Percentiles rank a stretch among this genome's conserved stretches.
These are phyloP conservation scores for Onchidella celtica DNA, from an alignment of 2,888 invertebrate species.

Conservation along the genomic window DNA sequence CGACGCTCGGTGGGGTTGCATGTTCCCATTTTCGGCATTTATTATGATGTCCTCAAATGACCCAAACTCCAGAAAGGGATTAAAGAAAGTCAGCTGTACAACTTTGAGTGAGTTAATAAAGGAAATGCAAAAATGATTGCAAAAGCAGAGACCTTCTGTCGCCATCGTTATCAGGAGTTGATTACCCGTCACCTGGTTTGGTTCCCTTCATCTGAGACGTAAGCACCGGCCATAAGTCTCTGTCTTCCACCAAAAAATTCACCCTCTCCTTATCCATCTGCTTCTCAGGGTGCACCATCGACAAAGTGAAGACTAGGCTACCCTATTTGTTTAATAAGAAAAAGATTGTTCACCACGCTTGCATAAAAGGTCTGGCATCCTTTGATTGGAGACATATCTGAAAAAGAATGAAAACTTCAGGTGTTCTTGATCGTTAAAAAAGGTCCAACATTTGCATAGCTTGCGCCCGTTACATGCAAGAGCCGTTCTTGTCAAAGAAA, in stretches of 20 bases:
- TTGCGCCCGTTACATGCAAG: slow-evolving; percentile 38
- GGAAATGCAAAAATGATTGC: slow-evolving; percentile 18
- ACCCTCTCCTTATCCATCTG: slow-evolving; percentile 6
- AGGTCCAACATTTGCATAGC: slow-evolving; percentile 39
- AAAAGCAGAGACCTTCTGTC: slow-evolving; percentile 18
- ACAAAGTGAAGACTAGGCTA: slow-evolving; percentile 16
- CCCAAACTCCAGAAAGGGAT: not conserved
- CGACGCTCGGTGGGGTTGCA: slow-evolving; percentile 3
- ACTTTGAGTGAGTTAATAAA: slow-evolving; percentile 20
- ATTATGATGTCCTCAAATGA: slow-evolving; percentile 36
- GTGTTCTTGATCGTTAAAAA: slow-evolving; percentile 38
- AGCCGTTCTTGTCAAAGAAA: slow-evolving; percentile 20
- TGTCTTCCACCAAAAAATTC: slow-evolving; percentile 3
- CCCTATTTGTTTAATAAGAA: slow-evolving; percentile 33
- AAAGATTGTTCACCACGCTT: slow-evolving; percentile 24
- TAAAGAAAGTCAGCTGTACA: slow-evolving; percentile 18
- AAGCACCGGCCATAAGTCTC: slow-evolving; percentile 30
- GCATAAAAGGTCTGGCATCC: slow-evolving; percentile 19
- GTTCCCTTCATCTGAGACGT: slow-evolving; percentile 29
- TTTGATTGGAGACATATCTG: slow-evolving; percentile 36
- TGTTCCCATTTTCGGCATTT: slow-evolving; percentile 1
- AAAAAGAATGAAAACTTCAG: slow-evolving; percentile 39
- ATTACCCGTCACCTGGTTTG: slow-evolving; percentile 23
- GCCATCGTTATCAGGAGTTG: slow-evolving; percentile 9
- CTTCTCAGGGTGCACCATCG: slow-evolving; percentile 11